Base-by-base conservation (phyloP, 2,113 vertebrate species). In the Caretta caretta region DNA sequence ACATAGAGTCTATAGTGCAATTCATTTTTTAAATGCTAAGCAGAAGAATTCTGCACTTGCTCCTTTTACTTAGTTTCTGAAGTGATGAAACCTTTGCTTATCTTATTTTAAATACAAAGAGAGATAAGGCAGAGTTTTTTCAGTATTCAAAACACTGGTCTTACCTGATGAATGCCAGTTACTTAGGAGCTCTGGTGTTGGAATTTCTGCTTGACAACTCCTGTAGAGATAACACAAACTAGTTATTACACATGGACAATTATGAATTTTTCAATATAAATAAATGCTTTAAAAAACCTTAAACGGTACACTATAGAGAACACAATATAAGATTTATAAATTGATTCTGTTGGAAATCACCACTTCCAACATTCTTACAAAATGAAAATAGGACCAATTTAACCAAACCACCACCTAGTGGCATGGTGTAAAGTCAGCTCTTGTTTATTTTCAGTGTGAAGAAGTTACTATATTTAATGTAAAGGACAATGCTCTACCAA, bases 101-200 rank as follows among this genome's bases (percentile, higher is more conserved):
- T 72, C 65, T 72, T 69, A 69, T n/a, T 69, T 69, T 69, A 69
- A n/a, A 69, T n/a, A 69, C 12, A n/a, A n/a, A 46, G 38, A 76
- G 75, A 46, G 46, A 49, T 16, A 62, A 25, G 10, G 48, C 29
- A 62, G 20, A 49, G 24, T 4, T 51, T 69, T 87, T 62, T 19
- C 56, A 29, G 6, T 59, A 10, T 79, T 19, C 22, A 54, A n/a
- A 38, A 78, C 42, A 76, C 5, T 5, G 19, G 10, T 75, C 93
- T 97, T 96, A 96, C 86, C 93, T 94, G 91, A 80, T 95, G 93
- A 96, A 96, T 95, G 87, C 62, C 86, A 88, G 87, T 94, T 95
- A 95, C 85, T 87, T 1, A 84, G 90, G 93, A 97, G 84, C 59
- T 94, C 87, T 93, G 87, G 84, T 88, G 78, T 96, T 96, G 79